phyloP scores from a whole-genome alignment of 30 jellyfish, hydroid and myxozoan genomes.

The Rhopilema esculentum region DNA sequence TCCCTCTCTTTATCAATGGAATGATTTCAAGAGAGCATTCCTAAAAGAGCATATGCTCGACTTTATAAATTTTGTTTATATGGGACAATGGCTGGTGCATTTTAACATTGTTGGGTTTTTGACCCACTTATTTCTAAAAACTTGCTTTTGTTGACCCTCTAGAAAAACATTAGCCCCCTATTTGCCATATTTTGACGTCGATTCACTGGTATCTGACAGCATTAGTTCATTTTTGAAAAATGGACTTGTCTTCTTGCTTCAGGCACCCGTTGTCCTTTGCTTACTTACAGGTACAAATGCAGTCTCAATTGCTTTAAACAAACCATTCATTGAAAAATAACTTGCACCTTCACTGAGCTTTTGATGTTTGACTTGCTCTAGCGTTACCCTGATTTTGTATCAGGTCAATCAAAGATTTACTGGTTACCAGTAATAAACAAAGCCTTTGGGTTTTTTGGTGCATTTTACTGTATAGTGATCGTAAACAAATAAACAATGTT shows the following conservation, averaged over 20 bases:
- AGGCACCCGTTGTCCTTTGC: not conserved
- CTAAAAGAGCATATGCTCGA: too few species aligned
- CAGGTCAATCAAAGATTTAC: not conserved
- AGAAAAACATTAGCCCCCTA: too few species aligned
- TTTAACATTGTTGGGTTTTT: too few species aligned
- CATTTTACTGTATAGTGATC: too few species aligned
- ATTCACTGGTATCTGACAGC: not conserved
- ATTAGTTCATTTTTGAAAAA: not conserved
- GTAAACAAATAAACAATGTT: too few species aligned
- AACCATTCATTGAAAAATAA: not conserved
- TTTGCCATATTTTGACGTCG: too few species aligned
- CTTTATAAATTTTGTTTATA: too few species aligned
- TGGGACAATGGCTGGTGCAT: too few species aligned
- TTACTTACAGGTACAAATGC: not conserved
- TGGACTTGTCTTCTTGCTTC: not conserved
- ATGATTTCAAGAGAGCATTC: too few species aligned
- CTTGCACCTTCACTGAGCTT: conserved; percentile 12
- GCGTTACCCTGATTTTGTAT: not conserved
- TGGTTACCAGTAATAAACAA: not conserved
- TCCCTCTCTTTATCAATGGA: too few species aligned
- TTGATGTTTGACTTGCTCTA: not conserved
- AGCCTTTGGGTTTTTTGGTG: not conserved
- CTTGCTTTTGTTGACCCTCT: too few species aligned
- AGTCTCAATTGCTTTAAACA: not conserved
- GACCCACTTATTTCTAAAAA: too few species aligned